These are phyloP conservation scores for Babylonia areolata DNA, from an alignment of 1,140 invertebrate genomes.

Conservation along the genomic window DNA sequence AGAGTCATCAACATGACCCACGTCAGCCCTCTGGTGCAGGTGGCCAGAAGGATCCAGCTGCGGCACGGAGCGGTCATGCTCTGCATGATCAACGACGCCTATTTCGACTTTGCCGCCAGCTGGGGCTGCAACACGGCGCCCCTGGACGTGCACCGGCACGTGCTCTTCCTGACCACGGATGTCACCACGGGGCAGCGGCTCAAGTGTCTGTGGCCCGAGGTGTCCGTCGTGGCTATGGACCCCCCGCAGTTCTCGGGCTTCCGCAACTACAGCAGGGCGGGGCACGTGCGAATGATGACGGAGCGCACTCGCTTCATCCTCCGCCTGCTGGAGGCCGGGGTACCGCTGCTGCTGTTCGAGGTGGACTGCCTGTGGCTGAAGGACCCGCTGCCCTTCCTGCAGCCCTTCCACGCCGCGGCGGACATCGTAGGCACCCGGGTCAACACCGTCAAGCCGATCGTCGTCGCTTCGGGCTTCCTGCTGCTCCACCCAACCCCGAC, in stretches of 20 bases:
- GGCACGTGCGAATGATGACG: too few species aligned
- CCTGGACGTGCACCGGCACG: too few species aligned
- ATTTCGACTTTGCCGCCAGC: too few species aligned
- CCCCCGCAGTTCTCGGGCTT: too few species aligned
- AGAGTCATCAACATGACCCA: neutral
- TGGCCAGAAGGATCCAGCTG: neutral
- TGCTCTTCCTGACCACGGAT: conserved; percentile 62
- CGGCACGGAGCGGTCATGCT: conserved; percentile 47
- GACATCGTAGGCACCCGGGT: conserved; percentile 59
- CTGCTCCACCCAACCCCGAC: conserved; percentile 54
- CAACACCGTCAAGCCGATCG: conserved; percentile 35
- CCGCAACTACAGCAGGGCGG: too few species aligned
- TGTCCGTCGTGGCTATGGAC: conserved; percentile 51
- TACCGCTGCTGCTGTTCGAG: conserved; percentile 64
- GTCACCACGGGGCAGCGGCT: conserved; percentile 46
- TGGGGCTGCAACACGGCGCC: too few species aligned
- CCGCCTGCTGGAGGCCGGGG: conserved; percentile 46
- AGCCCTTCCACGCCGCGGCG: conserved; percentile 17
- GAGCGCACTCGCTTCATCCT: conserved; percentile 56
- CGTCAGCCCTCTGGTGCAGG: neutral
- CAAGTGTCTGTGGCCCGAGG: conserved; percentile 56
- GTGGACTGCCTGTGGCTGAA: conserved; percentile 64
- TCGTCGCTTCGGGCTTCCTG: conserved; percentile 57
- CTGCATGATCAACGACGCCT: too few species aligned
- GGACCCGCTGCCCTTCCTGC: conserved; percentile 52